Base-by-base conservation (phyloP, 1,140 invertebrate genomes). In the Drosophila lini region DNA sequence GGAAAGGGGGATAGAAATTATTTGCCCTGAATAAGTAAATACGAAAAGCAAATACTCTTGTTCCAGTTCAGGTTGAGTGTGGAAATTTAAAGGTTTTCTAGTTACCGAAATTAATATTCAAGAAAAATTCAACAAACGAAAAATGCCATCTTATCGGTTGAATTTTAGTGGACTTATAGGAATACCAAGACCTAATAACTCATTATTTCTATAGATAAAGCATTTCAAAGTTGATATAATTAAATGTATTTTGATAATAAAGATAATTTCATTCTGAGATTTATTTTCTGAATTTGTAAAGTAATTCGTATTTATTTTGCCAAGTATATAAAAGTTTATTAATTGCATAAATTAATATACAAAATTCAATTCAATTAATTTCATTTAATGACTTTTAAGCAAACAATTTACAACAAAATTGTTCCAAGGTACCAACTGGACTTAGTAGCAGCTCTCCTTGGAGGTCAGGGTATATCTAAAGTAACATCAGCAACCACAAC, bases 401-500 rank as follows among this genome's bases (percentile, higher is more conserved):
- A 9, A 40, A 40, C 15, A 40, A 42, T 44, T 11, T 44, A 19
- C 6, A 19, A 19, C 10, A 4, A 44, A 22, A 44, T 47, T 28
- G 3, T 19, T 22, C 3, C 1, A 10, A 38, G 0, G 5, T 11
- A 9, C 5, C 7, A n/a, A 48, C 2, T 9, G 6, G 10, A 9
- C 22, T 7, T 1, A 31, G 19, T 0, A n/a, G 5, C 11, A 50
- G 3, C 6, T 31, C 8, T 47, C 13, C 25, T 3, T n/a, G 3
- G 2, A 22, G 6, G n/a, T n/a, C 38, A 77, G 63, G 42, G 74
- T 78, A 62, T 40, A 47, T 38, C 32, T 52, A 36, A 45, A 44
- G 48, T 16, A 68, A 57, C 52, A 75, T 47, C 38, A 65, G 58
- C 44, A 67, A 50, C 55, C 67, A 61, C 36, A 80, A 45, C 47